phyloP scores from a whole-genome alignment of 2,797 vertebrate species.

The Eulemur albifrons region DNA sequence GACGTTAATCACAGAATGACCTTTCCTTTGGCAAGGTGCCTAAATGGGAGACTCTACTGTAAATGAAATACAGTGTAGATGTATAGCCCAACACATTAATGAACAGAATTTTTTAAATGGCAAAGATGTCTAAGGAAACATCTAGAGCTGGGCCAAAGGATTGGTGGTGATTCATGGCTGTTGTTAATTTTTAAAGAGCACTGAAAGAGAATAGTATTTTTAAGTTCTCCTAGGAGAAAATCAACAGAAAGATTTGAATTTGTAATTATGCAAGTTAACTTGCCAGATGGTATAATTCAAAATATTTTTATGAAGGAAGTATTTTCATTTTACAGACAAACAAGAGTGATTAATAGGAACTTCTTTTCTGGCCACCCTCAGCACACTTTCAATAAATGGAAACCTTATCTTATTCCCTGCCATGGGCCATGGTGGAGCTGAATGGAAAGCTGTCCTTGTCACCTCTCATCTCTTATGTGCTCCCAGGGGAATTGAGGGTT shows the following conservation, averaged over 20 bases:
- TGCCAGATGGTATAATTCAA: neutral
- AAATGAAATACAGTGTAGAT: neutral
- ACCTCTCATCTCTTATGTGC: neutral
- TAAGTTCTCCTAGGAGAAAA: neutral
- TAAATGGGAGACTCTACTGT: neutral
- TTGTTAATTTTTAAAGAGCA: neutral
- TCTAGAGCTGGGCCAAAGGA: neutral
- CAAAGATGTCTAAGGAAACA: slow-evolving; percentile 28
- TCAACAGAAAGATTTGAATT: neutral
- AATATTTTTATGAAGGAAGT: neutral
- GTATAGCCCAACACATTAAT: neutral
- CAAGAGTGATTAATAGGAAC: neutral
- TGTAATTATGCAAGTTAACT: neutral
- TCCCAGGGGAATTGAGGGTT: neutral
- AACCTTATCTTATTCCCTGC: neutral
- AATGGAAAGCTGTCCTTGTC: neutral
- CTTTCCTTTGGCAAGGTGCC: slow-evolving; percentile 45
- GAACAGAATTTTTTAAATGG: slow-evolving; percentile 37
- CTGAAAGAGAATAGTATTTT: neutral
- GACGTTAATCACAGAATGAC: slow-evolving; percentile 30
- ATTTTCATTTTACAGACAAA: neutral
- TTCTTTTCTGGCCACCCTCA: neutral
- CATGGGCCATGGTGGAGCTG: neutral
- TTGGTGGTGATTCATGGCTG: neutral
- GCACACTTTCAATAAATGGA: neutral